phyloP scores from a whole-genome alignment of 2,888 invertebrate species.

The Toxonevra muliebris region DNA sequence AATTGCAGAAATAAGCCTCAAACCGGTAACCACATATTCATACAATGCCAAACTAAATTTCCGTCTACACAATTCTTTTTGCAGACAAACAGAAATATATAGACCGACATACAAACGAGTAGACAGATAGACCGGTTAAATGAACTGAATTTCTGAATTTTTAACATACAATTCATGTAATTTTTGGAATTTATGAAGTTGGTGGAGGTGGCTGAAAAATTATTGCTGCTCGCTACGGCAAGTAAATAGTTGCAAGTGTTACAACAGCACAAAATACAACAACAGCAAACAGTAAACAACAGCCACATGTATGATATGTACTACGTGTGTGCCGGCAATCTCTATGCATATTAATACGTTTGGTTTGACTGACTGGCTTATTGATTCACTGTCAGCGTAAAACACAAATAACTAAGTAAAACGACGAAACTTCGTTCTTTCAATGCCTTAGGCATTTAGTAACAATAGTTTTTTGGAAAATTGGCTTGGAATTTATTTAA shows the following conservation, averaged over 20 bases:
- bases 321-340: too few species aligned
- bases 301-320: too few species aligned
- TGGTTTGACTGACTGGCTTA: too few species aligned
- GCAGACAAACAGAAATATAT: not conserved
- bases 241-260: conserved; percentile 4
- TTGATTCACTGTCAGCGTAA: too few species aligned
- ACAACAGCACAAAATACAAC: conserved; percentile 9
- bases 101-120: not conserved
- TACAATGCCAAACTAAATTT: conserved; percentile 14
- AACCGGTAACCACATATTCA: conserved; percentile 1
- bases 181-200: conserved; percentile 17
- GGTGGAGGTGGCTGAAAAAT: conserved; percentile 6
- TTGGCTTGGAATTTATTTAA: too few species aligned
- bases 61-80: conserved; percentile 1
- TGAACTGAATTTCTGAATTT: conserved; percentile 9
- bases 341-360: too few species aligned
- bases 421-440: too few species aligned
- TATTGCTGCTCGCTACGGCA: not conserved
- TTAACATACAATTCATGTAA: conserved; percentile 13
- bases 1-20: not conserved
- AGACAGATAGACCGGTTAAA: not conserved
- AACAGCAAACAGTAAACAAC: not conserved
- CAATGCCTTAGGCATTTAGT: too few species aligned
- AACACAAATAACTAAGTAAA: too few species aligned
- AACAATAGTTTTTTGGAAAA: too few species aligned